Conservation (phyloP, 2,888 invertebrate species). For the Pegoplata infirma region DNA sequence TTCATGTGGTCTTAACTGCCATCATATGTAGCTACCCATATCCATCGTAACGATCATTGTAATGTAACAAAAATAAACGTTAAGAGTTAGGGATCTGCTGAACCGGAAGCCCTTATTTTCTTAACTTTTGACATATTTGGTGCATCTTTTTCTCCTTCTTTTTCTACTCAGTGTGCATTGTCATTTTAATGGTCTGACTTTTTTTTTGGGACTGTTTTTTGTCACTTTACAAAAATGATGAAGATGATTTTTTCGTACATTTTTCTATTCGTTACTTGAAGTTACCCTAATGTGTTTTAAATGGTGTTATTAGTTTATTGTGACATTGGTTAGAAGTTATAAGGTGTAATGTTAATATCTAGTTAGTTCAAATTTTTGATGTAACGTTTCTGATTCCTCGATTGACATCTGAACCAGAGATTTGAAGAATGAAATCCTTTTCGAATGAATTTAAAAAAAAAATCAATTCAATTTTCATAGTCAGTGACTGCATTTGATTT, state of each 20-base stretch:
- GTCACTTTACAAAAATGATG: slow-evolving; percentile 11
- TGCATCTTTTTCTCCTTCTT: slow-evolving; percentile 39
- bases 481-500: too few relatives aligned
- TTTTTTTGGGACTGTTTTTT: too few relatives aligned
- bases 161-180: slow-evolving; percentile 3
- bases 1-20: slow-evolving; percentile 45
- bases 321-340: not conserved
- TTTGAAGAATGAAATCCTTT: too few relatives aligned
- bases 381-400: too few relatives aligned
- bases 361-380: too few relatives aligned
- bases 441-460: too few relatives aligned
- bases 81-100: slow-evolving; percentile 38
- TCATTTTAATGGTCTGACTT: slow-evolving; percentile 49
- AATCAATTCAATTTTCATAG: too few relatives aligned
- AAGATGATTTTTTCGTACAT: slow-evolving; percentile 36
- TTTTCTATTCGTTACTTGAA: not conserved
- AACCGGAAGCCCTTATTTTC: slow-evolving; percentile 60
- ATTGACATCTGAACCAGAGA: too few relatives aligned
- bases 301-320: not conserved
- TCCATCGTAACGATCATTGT: slow-evolving; percentile 24
- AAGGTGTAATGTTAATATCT: too few relatives aligned
- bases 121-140: slow-evolving; percentile 56
- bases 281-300: not conserved
- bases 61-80: slow-evolving; percentile 34
- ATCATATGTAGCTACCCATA: slow-evolving; percentile 29